Conservation (phyloP, 2,797 vertebrate species). For the Spinibarbus caldwelli region DNA sequence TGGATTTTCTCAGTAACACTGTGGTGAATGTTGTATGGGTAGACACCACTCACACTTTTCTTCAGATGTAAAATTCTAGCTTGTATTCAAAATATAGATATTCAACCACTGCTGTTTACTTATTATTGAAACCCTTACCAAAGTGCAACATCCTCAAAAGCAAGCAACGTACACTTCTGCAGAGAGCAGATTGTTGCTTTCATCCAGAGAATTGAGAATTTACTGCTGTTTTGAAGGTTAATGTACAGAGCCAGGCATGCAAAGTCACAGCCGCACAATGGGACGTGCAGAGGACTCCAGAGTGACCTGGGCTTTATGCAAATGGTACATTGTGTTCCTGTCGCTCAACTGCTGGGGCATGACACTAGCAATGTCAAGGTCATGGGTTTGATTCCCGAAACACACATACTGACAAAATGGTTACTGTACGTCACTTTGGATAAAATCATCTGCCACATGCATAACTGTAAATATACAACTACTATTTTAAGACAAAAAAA, state of each 20-base stretch:
- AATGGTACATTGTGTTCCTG: background rate
- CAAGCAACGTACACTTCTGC: conserved; percentile 69
- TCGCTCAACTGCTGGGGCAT: background rate
- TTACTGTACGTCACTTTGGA: background rate
- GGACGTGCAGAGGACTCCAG: conserved; percentile 2
- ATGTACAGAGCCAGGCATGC: background rate
- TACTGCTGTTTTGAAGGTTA: conserved; percentile 43
- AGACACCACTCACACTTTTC: background rate
- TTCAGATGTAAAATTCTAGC: background rate
- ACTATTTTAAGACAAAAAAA: no score
- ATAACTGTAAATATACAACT: no score
- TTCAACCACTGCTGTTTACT: background rate
- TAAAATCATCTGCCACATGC: background rate
- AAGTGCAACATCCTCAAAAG: conserved; percentile 65
- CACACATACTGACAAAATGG: no score
- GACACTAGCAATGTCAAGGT: background rate
- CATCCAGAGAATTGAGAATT: conserved; percentile 68
- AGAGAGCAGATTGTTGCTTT: conserved; percentile 67
- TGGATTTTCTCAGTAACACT: background rate
- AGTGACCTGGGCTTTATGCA: background rate
- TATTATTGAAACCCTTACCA: background rate
- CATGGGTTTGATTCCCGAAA: background rate
- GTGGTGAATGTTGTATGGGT: no score
- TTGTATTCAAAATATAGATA: background rate
- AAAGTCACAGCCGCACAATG: conserved; percentile 22